These are phyloP conservation scores for Aleiodes leptofemur DNA, from an alignment of 2,888 invertebrate genomes.

Conservation along the genomic window DNA sequence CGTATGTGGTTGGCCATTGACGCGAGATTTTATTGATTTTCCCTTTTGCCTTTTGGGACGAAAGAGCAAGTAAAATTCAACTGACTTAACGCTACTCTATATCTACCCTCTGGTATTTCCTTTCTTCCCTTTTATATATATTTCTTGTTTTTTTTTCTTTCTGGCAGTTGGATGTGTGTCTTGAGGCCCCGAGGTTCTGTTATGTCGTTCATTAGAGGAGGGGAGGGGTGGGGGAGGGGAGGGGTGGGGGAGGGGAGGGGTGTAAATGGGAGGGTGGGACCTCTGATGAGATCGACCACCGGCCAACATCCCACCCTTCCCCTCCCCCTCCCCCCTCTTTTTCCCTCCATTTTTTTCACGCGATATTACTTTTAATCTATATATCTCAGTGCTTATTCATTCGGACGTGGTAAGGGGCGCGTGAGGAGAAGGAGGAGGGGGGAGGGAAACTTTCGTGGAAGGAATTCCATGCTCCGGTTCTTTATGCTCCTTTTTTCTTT, in stretches of 20 bases:
- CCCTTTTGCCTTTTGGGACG: constrained; percentile 46
- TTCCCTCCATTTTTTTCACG: constrained; percentile 14
- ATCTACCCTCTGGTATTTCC: constrained; percentile 16
- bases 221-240: not conserved
- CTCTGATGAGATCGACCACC: constrained; percentile 24
- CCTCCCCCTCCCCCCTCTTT: not conserved
- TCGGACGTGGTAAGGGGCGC: not conserved
- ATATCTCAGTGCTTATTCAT: constrained; percentile 9
- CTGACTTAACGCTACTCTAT: constrained; percentile 36
- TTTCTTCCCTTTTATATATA: not conserved
- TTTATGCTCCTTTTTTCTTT: not conserved
- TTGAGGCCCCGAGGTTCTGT: constrained; percentile 18
- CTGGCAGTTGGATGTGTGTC: not conserved
- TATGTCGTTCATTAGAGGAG: constrained; percentile 37
- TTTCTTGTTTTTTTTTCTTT: not conserved
- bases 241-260: constrained; percentile 9
- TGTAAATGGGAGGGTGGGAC: constrained; percentile 19
- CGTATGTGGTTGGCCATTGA: constrained; percentile 51
- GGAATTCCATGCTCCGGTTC: constrained; percentile 3
- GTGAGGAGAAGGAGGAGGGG: too few relatives aligned
- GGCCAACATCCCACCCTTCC: not conserved
- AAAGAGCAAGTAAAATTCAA: constrained; percentile 15
- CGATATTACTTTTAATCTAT: constrained; percentile 27
- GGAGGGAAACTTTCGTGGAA: constrained; percentile 16
- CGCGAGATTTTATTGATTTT: constrained; percentile 51